Conservation (phyloP, 2,797 vertebrate species). For the Chromis chromis region DNA sequence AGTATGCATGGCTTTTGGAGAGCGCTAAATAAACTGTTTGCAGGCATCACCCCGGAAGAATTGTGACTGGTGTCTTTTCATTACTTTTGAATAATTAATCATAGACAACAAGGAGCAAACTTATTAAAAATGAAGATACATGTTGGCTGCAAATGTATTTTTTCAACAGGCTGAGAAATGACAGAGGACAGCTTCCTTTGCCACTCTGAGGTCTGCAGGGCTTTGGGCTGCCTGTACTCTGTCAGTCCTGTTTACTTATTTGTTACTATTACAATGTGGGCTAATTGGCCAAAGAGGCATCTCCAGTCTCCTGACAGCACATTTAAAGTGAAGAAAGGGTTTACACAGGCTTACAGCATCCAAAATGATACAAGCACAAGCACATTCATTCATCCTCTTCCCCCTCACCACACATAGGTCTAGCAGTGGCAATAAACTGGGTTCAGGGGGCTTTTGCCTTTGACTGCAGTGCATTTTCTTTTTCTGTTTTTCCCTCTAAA, state of each 20-base stretch:
- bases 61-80: background rate
- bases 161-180: background rate
- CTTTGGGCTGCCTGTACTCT: too few relatives aligned
- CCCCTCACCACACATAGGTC: conserved; percentile 18
- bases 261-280: conserved; percentile 23
- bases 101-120: background rate
- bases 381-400: conserved; percentile 29
- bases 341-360: conserved; percentile 29
- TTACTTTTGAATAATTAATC: background rate
- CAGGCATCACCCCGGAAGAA: background rate
- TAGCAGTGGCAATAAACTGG: conserved; percentile 25
- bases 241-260: conserved; percentile 17
- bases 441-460: conserved; percentile 41
- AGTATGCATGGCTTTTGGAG: background rate
- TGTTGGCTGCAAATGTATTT: background rate
- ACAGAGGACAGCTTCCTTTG: too few relatives aligned
- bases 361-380: conserved; percentile 21
- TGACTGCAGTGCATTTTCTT: conserved; percentile 58
- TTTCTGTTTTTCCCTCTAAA: conserved; percentile 49
- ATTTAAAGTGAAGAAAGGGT: conserved; percentile 23
- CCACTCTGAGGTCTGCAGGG: too few relatives aligned
- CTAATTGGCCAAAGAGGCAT: conserved; percentile 40
- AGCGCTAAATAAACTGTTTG: background rate
- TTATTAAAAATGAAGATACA: background rate
- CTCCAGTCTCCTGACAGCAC: conserved; percentile 12